Percentiles rank a stretch among this genome's conserved stretches.
Evolutionary conservation across 1,140 invertebrate genomes (phyloP).

Genomic region (Cylas formicarius): DNA sequence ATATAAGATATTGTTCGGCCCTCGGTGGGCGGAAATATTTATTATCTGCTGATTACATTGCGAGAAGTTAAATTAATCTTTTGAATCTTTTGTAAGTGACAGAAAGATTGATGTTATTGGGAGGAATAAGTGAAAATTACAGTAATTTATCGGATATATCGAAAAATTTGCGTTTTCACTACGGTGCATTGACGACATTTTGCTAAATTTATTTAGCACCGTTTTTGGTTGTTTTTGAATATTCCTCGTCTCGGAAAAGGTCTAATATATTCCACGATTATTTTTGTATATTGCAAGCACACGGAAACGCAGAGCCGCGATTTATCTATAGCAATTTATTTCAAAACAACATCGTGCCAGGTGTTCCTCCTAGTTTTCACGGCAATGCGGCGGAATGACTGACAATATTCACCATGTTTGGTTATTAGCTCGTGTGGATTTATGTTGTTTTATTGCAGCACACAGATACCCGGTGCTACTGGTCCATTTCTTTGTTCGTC

Average conservation of each 20-base stretch:
- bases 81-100: conserved; percentile 14
- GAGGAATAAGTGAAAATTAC: conserved; percentile 23
- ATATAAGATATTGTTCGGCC: conserved; percentile 13
- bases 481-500: no score
- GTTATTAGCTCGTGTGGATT: no score
- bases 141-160: conserved; percentile 21
- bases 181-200: conserved; percentile 11
- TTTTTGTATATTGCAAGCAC: conserved; percentile 6
- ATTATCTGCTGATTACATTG: conserved; percentile 24
- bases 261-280: conserved; percentile 11
- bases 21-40: conserved; percentile 20
- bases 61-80: conserved; percentile 22
- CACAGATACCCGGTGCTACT: no score
- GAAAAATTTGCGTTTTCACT: conserved; percentile 8
- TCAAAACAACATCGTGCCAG: conserved; percentile 9
- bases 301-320: conserved; percentile 3
- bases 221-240: conserved; percentile 13
- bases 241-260: conserved; percentile 8
- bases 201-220: conserved; percentile 15
- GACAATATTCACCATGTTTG: no score
- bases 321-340: conserved; percentile 5
- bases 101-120: conserved; percentile 20
- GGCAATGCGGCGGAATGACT: no score
- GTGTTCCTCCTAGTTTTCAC: no score
- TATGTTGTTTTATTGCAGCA: no score